Evolutionary conservation across 2,113 vertebrate species (phyloP).

Genomic region (Gobiocypris rarus): DNA sequence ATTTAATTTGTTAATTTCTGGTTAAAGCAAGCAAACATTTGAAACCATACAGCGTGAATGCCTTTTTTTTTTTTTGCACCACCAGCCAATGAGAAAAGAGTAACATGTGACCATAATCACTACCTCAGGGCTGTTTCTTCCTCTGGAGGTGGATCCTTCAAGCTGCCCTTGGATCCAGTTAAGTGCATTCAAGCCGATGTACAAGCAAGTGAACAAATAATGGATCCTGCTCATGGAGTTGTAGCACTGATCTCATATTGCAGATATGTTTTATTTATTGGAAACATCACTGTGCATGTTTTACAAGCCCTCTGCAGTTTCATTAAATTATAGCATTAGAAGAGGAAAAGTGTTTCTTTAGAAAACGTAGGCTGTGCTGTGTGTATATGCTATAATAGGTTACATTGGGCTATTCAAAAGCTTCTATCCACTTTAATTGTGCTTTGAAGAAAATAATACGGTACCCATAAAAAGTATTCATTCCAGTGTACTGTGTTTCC

Average conservation of each 20-base stretch:
- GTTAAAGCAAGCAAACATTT: background rate
- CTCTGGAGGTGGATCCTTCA: constrained; percentile 44
- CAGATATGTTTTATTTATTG: constrained; percentile 52
- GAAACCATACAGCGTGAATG: background rate
- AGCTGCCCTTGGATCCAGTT: constrained; percentile 53
- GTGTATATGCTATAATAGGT: background rate
- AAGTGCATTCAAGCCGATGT: constrained; percentile 51
- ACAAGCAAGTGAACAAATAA: constrained; percentile 58
- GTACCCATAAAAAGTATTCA: constrained; percentile 12
- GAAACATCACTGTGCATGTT: background rate
- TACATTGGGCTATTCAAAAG: background rate
- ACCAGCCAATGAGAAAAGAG: background rate
- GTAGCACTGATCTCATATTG: constrained; percentile 45
- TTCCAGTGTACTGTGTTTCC: background rate
- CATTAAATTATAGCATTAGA: background rate
- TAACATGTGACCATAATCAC: background rate
- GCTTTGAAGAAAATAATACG: background rate
- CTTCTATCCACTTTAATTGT: background rate
- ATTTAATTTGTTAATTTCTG: background rate
- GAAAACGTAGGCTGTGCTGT: background rate
- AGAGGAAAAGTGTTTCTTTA: background rate
- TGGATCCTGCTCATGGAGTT: constrained; percentile 17
- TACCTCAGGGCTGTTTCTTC: constrained; percentile 16
- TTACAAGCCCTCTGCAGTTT: background rate
- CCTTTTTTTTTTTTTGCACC: background rate